A percentile compares a stretch with the other conserved stretches of the same genome.
Evolutionary conservation across 2,113 vertebrate species (phyloP).

Genomic region (Cyprinodon brontotheroides): DNA sequence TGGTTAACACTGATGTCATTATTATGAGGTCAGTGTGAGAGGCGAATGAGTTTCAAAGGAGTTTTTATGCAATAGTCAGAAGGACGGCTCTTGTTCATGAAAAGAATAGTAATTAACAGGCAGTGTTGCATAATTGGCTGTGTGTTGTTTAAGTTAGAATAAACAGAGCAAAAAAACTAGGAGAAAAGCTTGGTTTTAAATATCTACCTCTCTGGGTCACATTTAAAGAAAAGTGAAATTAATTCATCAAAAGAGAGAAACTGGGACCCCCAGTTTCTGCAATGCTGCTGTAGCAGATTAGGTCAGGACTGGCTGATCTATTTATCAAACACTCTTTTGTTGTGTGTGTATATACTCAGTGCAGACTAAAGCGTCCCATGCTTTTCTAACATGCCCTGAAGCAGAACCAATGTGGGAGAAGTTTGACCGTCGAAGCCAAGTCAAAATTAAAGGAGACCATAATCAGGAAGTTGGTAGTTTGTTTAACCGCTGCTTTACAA

Average conservation of each 20-base stretch:
- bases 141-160: neutral
- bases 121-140: constrained; percentile 4
- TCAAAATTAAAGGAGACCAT: neutral
- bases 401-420: constrained; percentile 22
- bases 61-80: constrained; percentile 20
- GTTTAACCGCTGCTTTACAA: neutral
- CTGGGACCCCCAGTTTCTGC: neutral
- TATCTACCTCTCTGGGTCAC: neutral
- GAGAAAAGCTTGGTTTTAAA: neutral
- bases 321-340: constrained; percentile 62
- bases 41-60: constrained; percentile 45
- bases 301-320: constrained; percentile 23
- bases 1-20: constrained; percentile 46
- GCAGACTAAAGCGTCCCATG: constrained; percentile 2
- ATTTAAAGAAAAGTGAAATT: neutral
- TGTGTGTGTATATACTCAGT: constrained; percentile 44
- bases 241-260: neutral
- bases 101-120: constrained; percentile 7
- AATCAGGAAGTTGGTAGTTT: neutral
- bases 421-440: neutral
- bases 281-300: constrained; percentile 4
- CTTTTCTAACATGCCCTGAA: constrained; percentile 7
- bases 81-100: neutral
- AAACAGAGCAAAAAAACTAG: constrained; percentile 17
- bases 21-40: constrained; percentile 51